Conservation (phyloP, 2,888 invertebrate genomes). For the Leptarthrus brevirostris region DNA sequence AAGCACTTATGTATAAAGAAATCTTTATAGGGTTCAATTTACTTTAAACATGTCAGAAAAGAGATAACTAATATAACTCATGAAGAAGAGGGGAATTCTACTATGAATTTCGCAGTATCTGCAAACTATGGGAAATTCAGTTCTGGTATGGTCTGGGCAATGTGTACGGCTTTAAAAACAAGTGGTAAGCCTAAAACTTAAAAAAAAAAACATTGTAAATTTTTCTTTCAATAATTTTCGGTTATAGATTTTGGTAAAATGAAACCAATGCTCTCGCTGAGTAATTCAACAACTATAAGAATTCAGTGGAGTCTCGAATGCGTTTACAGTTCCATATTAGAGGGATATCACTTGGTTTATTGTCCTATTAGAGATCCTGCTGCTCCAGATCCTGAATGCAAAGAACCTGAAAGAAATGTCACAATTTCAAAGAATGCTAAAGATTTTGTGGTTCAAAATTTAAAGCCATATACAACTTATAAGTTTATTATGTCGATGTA, state of each 20-base stretch:
- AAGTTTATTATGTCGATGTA: slow-evolving; percentile 76
- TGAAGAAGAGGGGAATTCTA: slow-evolving; percentile 68
- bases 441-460: slow-evolving; percentile 70
- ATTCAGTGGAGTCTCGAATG: slow-evolving; percentile 84
- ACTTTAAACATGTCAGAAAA: slow-evolving; percentile 70
- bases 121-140: slow-evolving; percentile 77
- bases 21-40: slow-evolving; percentile 73
- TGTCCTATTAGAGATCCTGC: slow-evolving; percentile 71
- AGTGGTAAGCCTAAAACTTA: slow-evolving; percentile 56
- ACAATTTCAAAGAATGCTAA: slow-evolving; percentile 57
- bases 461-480: slow-evolving; percentile 82
- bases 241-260: slow-evolving; percentile 69
- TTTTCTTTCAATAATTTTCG: no score
- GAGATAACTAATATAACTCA: slow-evolving; percentile 61
- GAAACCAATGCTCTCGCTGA: slow-evolving; percentile 69
- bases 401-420: slow-evolving; percentile 65
- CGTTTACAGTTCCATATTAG: slow-evolving; percentile 77
- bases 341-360: slow-evolving; percentile 80
- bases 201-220: not conserved
- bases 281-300: slow-evolving; percentile 70
- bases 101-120: slow-evolving; percentile 81
- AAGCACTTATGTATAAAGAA: not conserved
- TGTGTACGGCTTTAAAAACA: slow-evolving; percentile 68
- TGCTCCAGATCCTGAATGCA: slow-evolving; percentile 60
- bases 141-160: slow-evolving; percentile 88